Evolutionary conservation across 2,797 vertebrate genomes (phyloP), one percentile per base, ranked within the genome.

Genomic region (Rhabdomys pumilio): DNA sequence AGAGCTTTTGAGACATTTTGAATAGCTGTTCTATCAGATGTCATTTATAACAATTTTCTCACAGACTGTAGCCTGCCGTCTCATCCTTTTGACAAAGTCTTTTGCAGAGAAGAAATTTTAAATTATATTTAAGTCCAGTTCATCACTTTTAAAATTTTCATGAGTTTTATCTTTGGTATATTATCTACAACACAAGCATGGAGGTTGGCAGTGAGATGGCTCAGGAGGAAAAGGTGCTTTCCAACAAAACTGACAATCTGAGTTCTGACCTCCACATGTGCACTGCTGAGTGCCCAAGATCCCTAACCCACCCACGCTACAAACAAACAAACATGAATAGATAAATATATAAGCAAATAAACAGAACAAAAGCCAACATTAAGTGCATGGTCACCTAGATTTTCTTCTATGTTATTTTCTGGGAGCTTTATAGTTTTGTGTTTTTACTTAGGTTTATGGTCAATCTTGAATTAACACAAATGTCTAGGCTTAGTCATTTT

Each of bases 381-480:
- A 79, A 65, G 59, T 80, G 1, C 2, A 65, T 89, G n/a, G 13
- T 82, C 53, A n/a, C 53, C 73, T 77, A 47, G 8, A 83, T 94
- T 95, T 94, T 96, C 50, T 87, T 57, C 59, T 85, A n/a, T 86
- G 26, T 57, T 92, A 38, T 76, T 65, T 93, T 89, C 31, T 76
- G 84, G 38, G 34, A 47, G 14, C 72, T 65, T 77, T 86, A 34
- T 55, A 50, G 47, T 65, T 93, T 96, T 79, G 13, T 4, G 86
- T 55, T 96, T 59, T 72, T 69, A 50, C 22, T 57, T 94, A 90
- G 53, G 29, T 67, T 29, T 90, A 26, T 24, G 41, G 50, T 83
- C 29, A 22, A 57, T 63, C 85, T 75, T 93, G 80, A 91, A 11
- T 77, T 85, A 85, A 76, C 80, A 72, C 63, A 79, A 75, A 92